These are phyloP conservation scores for Diabrotica balteata DNA, from an alignment of 2,888 invertebrate species.

Conservation along the genomic window DNA sequence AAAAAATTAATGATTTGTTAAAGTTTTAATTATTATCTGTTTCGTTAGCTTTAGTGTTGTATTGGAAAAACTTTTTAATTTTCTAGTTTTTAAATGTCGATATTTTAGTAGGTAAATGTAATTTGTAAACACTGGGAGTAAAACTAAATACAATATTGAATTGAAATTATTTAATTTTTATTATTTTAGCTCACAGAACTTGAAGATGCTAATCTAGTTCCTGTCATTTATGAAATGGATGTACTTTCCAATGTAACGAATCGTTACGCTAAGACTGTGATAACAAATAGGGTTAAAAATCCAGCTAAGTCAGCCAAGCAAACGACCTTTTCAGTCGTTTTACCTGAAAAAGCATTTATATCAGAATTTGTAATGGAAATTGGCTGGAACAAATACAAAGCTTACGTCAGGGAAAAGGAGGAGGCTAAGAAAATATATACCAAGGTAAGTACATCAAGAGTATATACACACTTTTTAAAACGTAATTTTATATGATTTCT, in stretches of 20 bases:
- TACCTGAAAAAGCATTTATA: constrained; percentile 76
- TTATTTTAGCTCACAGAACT: not conserved
- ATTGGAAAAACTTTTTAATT: too few species aligned
- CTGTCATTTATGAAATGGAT: constrained; percentile 68
- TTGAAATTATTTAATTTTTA: not conserved
- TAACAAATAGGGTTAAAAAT: constrained; percentile 71
- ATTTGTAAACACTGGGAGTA: too few species aligned
- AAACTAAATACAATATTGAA: too few species aligned
- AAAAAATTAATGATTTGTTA: too few species aligned
- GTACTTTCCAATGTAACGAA: constrained; percentile 69
- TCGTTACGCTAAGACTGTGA: constrained; percentile 71
- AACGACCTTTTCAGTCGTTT: constrained; percentile 69
- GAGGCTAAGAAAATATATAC: constrained; percentile 65
- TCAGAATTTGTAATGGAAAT: constrained; percentile 73
- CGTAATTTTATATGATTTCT: too few species aligned
- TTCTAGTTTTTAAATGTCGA: too few species aligned
- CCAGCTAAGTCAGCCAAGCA: constrained; percentile 67
- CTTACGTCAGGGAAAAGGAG: constrained; percentile 71
- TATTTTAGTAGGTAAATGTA: too few species aligned
- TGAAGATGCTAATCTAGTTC: constrained; percentile 26
- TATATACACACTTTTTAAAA: too few species aligned
- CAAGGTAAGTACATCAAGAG: constrained; percentile 4
- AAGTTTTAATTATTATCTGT: too few species aligned
- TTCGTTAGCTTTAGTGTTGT: too few species aligned
- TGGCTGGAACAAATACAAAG: constrained; percentile 68